phyloP scores from a whole-genome alignment of 2,113 vertebrate species.

The Antennarius striatus region DNA sequence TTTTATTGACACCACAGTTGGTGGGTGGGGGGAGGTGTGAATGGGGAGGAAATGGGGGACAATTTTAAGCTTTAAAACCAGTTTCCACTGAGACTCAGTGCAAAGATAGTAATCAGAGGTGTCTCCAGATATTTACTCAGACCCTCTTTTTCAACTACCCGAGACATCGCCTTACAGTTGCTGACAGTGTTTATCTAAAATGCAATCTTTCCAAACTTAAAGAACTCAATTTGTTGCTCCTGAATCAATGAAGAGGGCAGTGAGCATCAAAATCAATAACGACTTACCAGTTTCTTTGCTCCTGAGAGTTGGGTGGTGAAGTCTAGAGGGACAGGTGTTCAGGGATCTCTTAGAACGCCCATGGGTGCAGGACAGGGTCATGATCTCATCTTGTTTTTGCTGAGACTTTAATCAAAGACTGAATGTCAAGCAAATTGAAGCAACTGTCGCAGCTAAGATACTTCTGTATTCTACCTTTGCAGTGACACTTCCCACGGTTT shows the following conservation, averaged over 20 bases:
- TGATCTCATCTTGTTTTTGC: conserved; percentile 13
- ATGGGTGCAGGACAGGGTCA: not conserved
- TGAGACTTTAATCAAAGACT: conserved; percentile 20
- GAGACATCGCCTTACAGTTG: conserved; percentile 20
- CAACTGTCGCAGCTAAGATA: not conserved
- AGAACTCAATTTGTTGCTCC: conserved; percentile 57
- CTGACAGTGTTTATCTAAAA: conserved; percentile 72
- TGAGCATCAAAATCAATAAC: conserved; percentile 69
- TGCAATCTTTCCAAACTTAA: conserved; percentile 70
- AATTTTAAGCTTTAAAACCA: conserved; percentile 33
- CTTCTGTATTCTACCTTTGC: too few relatives aligned
- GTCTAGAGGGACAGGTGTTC: conserved; percentile 9
- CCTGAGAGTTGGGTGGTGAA: conserved; percentile 27
- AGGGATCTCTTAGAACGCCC: conserved; percentile 16
- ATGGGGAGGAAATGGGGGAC: not conserved
- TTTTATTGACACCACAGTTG: too few relatives aligned
- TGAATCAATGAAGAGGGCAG: conserved; percentile 64
- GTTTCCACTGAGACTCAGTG: conserved; percentile 60
- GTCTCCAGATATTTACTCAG: conserved; percentile 66
- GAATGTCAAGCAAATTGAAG: not conserved
- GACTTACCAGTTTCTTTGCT: conserved; percentile 48
- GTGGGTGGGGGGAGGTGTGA: not conserved
- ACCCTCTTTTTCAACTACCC: conserved; percentile 47
- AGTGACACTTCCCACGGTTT: too few relatives aligned
- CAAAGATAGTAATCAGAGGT: conserved; percentile 63